Percentiles rank a stretch among this genome's conserved stretches.
Evolutionary conservation across 2,797 vertebrate genomes (phyloP).

Genomic region (Falco rusticolus): DNA sequence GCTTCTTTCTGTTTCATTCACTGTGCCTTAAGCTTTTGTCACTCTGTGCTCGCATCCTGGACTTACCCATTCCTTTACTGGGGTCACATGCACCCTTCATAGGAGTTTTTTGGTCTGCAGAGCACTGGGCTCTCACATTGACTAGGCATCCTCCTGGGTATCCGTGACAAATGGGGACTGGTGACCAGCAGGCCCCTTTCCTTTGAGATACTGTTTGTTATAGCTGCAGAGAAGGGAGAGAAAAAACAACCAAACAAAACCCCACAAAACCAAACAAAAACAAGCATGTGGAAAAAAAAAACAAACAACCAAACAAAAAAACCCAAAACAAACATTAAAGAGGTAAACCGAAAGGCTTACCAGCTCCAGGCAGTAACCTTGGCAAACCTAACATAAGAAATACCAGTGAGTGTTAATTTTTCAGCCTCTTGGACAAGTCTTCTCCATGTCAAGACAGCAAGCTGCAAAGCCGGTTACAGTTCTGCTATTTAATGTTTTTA

Average conservation of each 20-base stretch:
- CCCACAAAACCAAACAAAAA: too few species aligned
- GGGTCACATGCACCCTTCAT: accelerated
- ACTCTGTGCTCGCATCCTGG: accelerated
- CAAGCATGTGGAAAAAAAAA: too few species aligned
- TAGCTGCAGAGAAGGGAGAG: neutral
- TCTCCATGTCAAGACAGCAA: accelerated
- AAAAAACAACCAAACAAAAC: too few species aligned
- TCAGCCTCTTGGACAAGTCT: neutral
- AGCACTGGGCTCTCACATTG: neutral
- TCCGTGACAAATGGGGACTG: neutral
- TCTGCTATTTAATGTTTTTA: neutral
- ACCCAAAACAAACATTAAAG: neutral
- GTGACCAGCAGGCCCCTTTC: neutral
- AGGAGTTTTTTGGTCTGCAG: neutral
- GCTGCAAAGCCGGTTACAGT: neutral
- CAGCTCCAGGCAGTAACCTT: neutral
- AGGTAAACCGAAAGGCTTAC: neutral
- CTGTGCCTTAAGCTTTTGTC: accelerated
- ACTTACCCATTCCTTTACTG: neutral
- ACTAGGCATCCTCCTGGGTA: neutral
- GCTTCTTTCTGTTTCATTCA: neutral
- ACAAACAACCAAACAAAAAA: too few species aligned
- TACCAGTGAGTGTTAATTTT: neutral
- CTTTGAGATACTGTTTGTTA: neutral
- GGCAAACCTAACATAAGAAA: neutral